Base-by-base conservation (phyloP, 2,888 invertebrate genomes). In the Zeuzera pyrina region DNA sequence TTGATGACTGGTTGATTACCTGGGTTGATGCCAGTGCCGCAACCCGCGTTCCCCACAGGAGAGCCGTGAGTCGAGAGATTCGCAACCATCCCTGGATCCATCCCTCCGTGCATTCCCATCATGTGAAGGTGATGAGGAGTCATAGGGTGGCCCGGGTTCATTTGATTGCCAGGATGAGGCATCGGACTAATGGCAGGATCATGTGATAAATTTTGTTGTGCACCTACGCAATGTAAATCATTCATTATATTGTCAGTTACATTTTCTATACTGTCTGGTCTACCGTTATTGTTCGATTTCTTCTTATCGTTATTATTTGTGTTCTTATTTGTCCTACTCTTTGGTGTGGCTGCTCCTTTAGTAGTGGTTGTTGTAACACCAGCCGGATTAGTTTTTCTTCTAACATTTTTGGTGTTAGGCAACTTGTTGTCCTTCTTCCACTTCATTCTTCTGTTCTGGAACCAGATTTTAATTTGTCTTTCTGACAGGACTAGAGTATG, bases 401-500 rank as follows among this genome's bases (percentile, higher is more conserved):
- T 81, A 36, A 88, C 88, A 57, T 88, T 88, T 79, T 88, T 88
- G 70, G 94, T 94, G 85, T 94, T 94, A 30, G 94, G 94, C 55
- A 94, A 84, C 77, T 94, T 93, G 85, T 94, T 93, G 86, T 89
- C 89, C 50, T 90, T 91, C 66, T 91, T 91, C 73, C 83, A 85
- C 47, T 91, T 91, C 93, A 93, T 94, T 11, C 93, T 77, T 29
- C 93, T 84, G 57, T 93, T 93, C 57, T 94, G 93, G 59, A 94
- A 94, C 93, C 94, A 94, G 33, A 93, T 92, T 77, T 94, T 94
- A 33, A 94, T 91, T 70, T 94, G 93, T 37, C 92, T 77, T 57
- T 94, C 93, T 88, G 95, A 94, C 55, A 98, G 87, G 68, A 95
- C 94, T 71, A 98, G 88, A 52, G 95, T 93, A 79, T 98, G 97